Evolutionary conservation across 1,140 invertebrate species (phyloP), one percentile per base, ranked within the genome.

Genomic region (Tetranychus urticae): DNA sequence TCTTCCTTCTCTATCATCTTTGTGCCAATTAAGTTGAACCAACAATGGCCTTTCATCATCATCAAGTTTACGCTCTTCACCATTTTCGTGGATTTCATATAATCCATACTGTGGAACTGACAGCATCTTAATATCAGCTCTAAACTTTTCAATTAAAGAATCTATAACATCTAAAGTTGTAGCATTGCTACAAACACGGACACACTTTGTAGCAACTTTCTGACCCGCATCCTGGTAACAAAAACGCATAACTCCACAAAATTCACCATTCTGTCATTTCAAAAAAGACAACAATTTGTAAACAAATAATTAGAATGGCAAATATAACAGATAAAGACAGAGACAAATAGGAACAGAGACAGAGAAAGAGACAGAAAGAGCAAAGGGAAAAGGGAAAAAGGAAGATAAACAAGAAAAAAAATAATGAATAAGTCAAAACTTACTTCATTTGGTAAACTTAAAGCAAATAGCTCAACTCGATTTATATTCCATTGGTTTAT

Each of bases 1-100:
- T 55, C 93, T 78, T 42, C 94, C 94, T 74, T 99, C 94, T 35
- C 91, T 77, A 71, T 97, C 92, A 72, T 97, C 92, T 52, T 91
- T 87, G 69, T 97, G 91, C 94, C 94, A 98, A 76, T 96, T 96
- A 39, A 98, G 78, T 74, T 98, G 94, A n/a, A 98, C 93, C 56
- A 94, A 75, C 45, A 99, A 75, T 0, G 94, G 93, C 68, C 90
- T 88, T 73, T 99, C 93, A 65, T 90, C 85, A 2, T 83, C 78
- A 59, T 81, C 80, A 64, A 99, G 76, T 66, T 84, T 81, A 62
- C 94, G 77, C 75, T 97, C 93, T 68, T 96, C 89, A 75, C 85
- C 85, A 71, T 93, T 91, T 66, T 89, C 88, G 72, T 97, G 92
- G 50, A 96, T 87, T 77, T 98, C 94, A 74, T 91, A 96, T 54